Evolutionary conservation across 92 coral and sea anemone genomes (phyloP).

Genomic region (Pocillopora meandrina): DNA sequence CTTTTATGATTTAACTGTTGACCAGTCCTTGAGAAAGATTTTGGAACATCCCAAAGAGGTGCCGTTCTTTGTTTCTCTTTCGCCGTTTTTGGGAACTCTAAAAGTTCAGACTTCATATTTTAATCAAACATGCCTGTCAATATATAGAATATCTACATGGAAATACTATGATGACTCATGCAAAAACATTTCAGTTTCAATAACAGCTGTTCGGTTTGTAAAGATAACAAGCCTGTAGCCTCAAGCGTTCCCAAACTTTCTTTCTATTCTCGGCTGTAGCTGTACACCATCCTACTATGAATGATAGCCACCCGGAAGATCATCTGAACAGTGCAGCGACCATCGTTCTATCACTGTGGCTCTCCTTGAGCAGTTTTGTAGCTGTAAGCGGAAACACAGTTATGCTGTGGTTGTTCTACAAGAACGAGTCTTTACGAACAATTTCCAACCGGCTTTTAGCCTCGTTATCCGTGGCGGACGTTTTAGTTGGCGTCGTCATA

Average conservation of each 20-base stretch:
- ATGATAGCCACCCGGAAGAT: background rate
- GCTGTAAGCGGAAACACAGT: constrained; percentile 12
- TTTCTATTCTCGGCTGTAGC: background rate
- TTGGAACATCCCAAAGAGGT: too few species aligned
- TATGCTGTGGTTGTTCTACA: constrained; percentile 22
- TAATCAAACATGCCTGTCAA: too few species aligned
- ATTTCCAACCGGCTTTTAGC: constrained; percentile 38
- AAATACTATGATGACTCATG: too few species aligned
- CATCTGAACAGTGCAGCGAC: background rate
- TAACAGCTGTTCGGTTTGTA: too few species aligned
- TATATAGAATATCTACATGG: too few species aligned
- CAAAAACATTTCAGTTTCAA: too few species aligned
- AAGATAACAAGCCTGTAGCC: background rate
- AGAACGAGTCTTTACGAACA: constrained; percentile 25
- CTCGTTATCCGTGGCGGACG: constrained; percentile 33
- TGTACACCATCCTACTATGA: background rate
- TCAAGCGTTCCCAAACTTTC: background rate
- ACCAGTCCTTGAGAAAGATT: too few species aligned
- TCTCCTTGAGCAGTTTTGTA: background rate
- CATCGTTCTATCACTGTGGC: constrained; percentile 16
- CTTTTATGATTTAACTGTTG: too few species aligned
- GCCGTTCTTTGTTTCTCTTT: too few species aligned
- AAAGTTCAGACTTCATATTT: too few species aligned
- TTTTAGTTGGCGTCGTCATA: constrained; percentile 31
- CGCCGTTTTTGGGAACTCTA: too few species aligned